Base-by-base conservation (phyloP, 2,797 vertebrate genomes). In the Menidia menidia region DNA sequence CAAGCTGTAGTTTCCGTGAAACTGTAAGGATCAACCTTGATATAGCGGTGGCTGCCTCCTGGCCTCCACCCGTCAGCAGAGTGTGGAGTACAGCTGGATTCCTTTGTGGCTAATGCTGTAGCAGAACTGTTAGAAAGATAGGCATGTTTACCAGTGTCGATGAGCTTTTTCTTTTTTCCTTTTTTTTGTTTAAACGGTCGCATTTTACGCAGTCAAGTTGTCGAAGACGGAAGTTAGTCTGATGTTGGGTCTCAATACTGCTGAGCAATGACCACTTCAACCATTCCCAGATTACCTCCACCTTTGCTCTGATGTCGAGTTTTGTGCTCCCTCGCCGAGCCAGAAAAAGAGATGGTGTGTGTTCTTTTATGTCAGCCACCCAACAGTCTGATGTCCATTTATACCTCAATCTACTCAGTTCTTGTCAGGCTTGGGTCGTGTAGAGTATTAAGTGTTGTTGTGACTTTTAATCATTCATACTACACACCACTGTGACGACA, bases 1-100 rank as follows among this genome's bases (percentile, higher is more conserved):
- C 45, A 84, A 83, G 64, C 83, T 84, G 83, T 94, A 93, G 94
- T 95, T 94, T 94, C 94, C 89, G 89, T 94, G 91, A 93, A 94
- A 93, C 89, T 89, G 83, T 90, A 55, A 63, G 68, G 67, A 73
- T 71, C 16, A 82, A 77, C 30, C 68, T 59, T 70, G 68, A 68
- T 70, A 72, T 82, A 56, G 64, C 73, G 56, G 75, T 55, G 61
- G 68, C 64, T 31, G 67, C 75, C 68, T 64, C 33, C 68, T 42
- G 62, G 64, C 65, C n/a, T n/a, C n/a, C 55, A 43, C 72, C 44
- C 51, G 9, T 71, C 80, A 74, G 60, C 55, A 14, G 66, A 52
- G 57, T 48, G 70, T 68, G 59, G 52, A 60, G 47, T 56, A 52
- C 61, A 52, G 52, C 71, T 52, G 55, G 59, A 25, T 69, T 78